Evolutionary conservation across 2,888 invertebrate genomes (phyloP), one percentile per base, ranked within the genome.

Genomic region (Acholoe squamosa): DNA sequence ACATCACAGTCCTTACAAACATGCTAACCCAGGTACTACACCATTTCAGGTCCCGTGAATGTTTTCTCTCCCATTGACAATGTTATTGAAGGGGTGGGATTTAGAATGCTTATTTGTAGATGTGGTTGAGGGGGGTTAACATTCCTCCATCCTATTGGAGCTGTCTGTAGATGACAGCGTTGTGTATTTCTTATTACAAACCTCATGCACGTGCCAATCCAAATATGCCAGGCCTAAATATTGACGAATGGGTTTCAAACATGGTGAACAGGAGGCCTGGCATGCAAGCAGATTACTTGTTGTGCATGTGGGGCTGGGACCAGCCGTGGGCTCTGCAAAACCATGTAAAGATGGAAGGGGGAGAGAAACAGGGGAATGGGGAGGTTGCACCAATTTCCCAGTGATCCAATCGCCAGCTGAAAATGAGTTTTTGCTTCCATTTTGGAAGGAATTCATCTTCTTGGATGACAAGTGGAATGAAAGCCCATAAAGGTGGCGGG

Each of bases 191-290:
- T 43, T 43, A 43, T 43, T 10, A 43, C 43, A 43, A 43, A 43
- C 61, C 14, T 61, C 61, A 61, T 19, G 61, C 61, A 61, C 61
- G 25, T 61, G 61, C 22, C 61, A 61, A 43, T 43, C 43, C 43
- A 43, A 43, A 43, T 43, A 43, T 43, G 43, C 43, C 43, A 43
- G 43, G 61, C 61, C 61, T 14, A 25, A 71, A 71, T 71, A 71
- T 71, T 71, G 71, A 71, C 31, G 71, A 14, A 71, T 71, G 12
- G 71, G 25, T 71, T 71, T 71, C 71, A 71, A 28, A 71, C 71
- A 71, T 25, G 71, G 31, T 28, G 25, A 28, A 25, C 25, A n/a
- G 28, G 28, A 14, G 16, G 31, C 71, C 19, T 71, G 28, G 28
- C 71, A 25, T n/a, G 71, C 61, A n/a, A 61, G 22, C 61, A 19